These are phyloP conservation scores for Dipodomys stephensi DNA, from an alignment of 2,113 vertebrate genomes.

Conservation along the genomic window DNA sequence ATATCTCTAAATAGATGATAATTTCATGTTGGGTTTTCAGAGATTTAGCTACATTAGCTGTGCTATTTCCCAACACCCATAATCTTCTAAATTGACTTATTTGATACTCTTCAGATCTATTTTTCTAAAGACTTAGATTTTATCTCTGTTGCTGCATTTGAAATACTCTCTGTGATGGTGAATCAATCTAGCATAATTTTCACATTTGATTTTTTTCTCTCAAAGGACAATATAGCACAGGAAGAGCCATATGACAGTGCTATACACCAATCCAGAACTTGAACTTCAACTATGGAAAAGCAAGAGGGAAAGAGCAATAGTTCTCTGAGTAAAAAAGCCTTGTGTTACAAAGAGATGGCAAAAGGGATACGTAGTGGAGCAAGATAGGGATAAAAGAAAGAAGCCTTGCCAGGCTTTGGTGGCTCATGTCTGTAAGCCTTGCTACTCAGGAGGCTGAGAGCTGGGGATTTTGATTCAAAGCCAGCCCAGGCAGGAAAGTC, in stretches of 20 bases:
- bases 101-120: slow-evolving; percentile 62
- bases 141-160: slow-evolving; percentile 40
- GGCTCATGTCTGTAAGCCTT: no score
- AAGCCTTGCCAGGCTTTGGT: neutral
- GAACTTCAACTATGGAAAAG: neutral
- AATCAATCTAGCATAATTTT: slow-evolving; percentile 63
- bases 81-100: slow-evolving; percentile 75
- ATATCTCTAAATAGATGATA: slow-evolving; percentile 70
- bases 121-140: slow-evolving; percentile 37
- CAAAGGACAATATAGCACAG: slow-evolving; percentile 39
- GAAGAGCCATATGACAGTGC: slow-evolving; percentile 18
- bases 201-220: slow-evolving; percentile 69
- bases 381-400: neutral
- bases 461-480: no score
- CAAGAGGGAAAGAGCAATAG: neutral
- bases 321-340: neutral
- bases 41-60: slow-evolving; percentile 64
- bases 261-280: neutral
- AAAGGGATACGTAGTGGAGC: neutral
- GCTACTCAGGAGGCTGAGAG: no score
- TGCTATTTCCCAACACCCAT: slow-evolving; percentile 61
- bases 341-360: neutral
- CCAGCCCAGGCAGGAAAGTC: no score
- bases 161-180: slow-evolving; percentile 30
- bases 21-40: slow-evolving; percentile 73